Evolutionary conservation across 1,140 invertebrate species (phyloP).

Genomic region (Ylistrum balloti): DNA sequence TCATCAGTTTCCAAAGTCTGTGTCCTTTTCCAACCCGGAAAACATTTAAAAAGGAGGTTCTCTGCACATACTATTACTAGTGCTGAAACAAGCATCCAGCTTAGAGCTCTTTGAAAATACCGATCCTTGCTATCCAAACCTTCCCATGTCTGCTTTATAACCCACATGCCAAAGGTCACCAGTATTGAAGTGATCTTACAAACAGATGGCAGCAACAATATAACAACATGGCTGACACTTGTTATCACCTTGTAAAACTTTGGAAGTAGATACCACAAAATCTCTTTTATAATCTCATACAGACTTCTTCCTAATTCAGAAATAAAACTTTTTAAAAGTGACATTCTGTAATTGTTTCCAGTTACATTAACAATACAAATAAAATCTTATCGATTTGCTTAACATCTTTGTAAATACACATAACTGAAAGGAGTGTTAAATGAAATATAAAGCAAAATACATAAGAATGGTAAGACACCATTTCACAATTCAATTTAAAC

Average conservation of each 20-base stretch:
- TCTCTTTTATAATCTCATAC: background rate
- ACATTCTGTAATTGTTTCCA: background rate
- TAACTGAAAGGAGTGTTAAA: too few species aligned
- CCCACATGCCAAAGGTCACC: background rate
- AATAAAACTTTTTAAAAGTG: background rate
- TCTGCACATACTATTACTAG: background rate
- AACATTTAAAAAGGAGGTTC: background rate
- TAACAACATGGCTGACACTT: background rate
- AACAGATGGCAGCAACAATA: background rate
- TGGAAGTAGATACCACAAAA: background rate
- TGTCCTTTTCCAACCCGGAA: background rate
- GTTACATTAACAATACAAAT: background rate
- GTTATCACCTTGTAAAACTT: background rate
- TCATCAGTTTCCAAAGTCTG: background rate
- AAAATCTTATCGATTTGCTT: too few species aligned
- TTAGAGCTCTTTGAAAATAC: background rate
- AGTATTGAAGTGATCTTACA: background rate
- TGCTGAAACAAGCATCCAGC: background rate
- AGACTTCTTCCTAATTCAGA: background rate
- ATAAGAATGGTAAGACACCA: too few species aligned
- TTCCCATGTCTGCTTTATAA: background rate
- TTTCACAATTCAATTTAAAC: too few species aligned
- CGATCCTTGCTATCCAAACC: background rate
- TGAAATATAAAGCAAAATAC: too few species aligned
- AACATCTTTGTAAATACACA: too few species aligned